phyloP scores from a whole-genome alignment of 2,113 vertebrate species.

The Dromiciops gliroides region DNA sequence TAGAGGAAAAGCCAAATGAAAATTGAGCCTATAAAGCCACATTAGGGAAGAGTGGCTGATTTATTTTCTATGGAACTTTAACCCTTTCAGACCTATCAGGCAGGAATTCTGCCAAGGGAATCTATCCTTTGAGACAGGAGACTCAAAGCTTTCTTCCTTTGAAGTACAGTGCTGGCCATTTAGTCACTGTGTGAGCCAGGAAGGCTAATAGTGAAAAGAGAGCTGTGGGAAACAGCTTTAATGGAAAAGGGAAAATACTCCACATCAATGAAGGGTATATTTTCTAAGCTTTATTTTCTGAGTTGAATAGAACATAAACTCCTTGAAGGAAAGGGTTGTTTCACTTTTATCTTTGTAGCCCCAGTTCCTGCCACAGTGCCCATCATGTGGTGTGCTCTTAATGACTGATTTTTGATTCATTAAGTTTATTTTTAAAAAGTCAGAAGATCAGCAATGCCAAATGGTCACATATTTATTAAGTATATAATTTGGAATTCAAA shows the following conservation, averaged over 20 bases:
- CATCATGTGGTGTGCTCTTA: rapidly evolving
- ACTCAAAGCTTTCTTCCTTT: neutral
- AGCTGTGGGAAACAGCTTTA: neutral
- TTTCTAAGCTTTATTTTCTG: neutral
- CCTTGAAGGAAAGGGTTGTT: neutral
- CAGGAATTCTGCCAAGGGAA: neutral
- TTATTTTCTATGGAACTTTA: neutral
- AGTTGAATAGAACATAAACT: neutral
- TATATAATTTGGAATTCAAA: neutral
- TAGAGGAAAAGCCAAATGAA: constrained; percentile 58
- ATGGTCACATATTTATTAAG: no score
- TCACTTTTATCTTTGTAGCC: neutral
- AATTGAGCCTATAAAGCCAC: constrained; percentile 44
- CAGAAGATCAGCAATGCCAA: neutral
- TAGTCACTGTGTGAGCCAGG: neutral
- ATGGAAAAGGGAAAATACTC: neutral
- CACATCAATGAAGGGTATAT: rapidly evolving
- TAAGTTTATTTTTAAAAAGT: neutral
- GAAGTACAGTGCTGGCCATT: neutral
- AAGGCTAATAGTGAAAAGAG: neutral
- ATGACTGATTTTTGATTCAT: rapidly evolving
- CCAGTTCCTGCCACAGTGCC: rapidly evolving
- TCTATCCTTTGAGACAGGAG: neutral
- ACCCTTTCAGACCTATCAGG: neutral
- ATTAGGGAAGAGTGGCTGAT: no score